These are phyloP conservation scores for Abrostola tripartita DNA, from an alignment of 2,888 invertebrate species.

Conservation along the genomic window DNA sequence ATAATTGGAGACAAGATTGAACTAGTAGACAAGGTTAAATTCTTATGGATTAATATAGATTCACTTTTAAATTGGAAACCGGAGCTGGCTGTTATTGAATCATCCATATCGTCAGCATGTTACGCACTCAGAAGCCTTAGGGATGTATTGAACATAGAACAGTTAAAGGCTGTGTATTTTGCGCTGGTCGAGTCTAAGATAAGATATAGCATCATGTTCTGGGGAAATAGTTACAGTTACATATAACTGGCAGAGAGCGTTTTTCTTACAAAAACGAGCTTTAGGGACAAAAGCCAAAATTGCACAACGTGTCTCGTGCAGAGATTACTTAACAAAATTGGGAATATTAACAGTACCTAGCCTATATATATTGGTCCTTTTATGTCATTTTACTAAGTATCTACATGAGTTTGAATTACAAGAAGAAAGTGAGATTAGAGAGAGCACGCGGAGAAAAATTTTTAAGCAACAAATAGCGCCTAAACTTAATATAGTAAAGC, in stretches of 20 bases:
- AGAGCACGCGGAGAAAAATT: neutral
- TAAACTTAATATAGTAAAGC: neutral
- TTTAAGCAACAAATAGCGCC: neutral
- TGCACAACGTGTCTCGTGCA: neutral
- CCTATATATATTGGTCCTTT: neutral
- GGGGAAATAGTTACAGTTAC: neutral
- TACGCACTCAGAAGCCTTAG: constrained; percentile 8
- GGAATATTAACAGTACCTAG: neutral
- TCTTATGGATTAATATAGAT: constrained; percentile 2
- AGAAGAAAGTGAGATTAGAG: neutral
- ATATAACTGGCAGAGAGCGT: neutral
- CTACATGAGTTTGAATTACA: neutral
- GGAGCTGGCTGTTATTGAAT: constrained; percentile 1
- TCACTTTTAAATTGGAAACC: neutral
- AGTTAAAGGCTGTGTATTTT: neutral
- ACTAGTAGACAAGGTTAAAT: constrained; percentile 1
- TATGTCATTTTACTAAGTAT: neutral
- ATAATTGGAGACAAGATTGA: neutral
- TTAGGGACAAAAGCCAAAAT: neutral
- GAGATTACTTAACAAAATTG: neutral
- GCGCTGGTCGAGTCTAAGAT: neutral
- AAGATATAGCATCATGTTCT: neutral
- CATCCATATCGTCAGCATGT: constrained; percentile 6
- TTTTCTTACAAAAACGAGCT: neutral
- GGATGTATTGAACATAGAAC: neutral